These are phyloP conservation scores for Harpalus rubripes DNA, from an alignment of 2,888 invertebrate species.

Conservation along the genomic window DNA sequence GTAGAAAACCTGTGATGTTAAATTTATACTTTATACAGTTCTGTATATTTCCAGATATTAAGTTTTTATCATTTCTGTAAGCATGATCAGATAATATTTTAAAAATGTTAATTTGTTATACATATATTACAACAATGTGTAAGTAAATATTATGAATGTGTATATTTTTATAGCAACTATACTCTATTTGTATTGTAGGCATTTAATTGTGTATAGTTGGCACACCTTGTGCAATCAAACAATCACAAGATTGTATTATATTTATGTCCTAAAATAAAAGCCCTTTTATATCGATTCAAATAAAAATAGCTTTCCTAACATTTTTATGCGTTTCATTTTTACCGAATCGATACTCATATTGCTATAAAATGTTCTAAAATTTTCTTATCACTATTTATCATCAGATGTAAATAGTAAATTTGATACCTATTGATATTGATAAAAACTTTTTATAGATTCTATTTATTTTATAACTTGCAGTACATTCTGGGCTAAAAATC, in stretches of 20 bases:
- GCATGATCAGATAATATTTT: constrained; percentile 39
- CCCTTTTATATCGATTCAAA: constrained; percentile 58
- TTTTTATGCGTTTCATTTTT: constrained; percentile 38
- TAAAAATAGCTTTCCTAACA: constrained; percentile 58
- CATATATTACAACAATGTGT: constrained; percentile 66
- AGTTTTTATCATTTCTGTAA: constrained; percentile 50
- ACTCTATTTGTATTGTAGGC: constrained; percentile 55
- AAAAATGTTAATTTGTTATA: constrained; percentile 59
- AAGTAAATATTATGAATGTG: constrained; percentile 66
- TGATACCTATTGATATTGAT: neutral
- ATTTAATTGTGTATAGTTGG: constrained; percentile 49
- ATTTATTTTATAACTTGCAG: neutral
- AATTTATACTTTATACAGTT: constrained; percentile 39
- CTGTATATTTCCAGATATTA: constrained; percentile 54
- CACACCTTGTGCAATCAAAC: constrained; percentile 32
- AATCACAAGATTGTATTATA: constrained; percentile 52
- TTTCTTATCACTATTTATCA: neutral
- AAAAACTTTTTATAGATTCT: neutral
- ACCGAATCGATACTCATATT: constrained; percentile 16
- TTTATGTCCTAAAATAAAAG: constrained; percentile 44
- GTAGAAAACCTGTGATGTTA: constrained; percentile 60
- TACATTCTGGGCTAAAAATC: neutral
- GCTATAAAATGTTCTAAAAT: neutral
- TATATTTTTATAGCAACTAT: constrained; percentile 68
- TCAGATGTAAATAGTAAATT: neutral